A percentile compares a stretch with the other conserved stretches of the same genome.
Conservation (phyloP, 2,113 vertebrate genomes). For the Climacteris rufus region DNA sequence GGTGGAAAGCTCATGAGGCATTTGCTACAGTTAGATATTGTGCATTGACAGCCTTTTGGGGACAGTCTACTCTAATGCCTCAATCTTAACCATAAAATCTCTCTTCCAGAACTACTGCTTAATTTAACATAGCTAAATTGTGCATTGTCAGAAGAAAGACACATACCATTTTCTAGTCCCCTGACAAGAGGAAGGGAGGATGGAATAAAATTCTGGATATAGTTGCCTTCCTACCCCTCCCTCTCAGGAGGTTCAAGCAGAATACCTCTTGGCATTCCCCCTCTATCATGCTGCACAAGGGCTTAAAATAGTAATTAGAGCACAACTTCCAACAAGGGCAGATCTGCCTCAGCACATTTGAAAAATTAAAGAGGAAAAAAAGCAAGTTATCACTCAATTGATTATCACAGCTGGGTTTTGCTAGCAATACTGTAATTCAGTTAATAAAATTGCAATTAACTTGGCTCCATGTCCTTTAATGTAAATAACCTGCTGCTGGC, state of each 20-base stretch:
- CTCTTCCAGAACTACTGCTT: background rate
- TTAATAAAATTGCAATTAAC: slow-evolving; percentile 22
- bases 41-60: background rate
- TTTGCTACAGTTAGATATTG: background rate
- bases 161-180: background rate
- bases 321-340: background rate
- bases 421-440: slow-evolving; percentile 8
- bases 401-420: background rate
- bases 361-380: background rate
- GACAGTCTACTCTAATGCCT: background rate
- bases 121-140: background rate
- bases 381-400: background rate
- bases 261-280: background rate
- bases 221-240: background rate
- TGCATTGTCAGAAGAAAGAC: background rate
- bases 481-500: slow-evolving; percentile 27
- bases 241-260: background rate
- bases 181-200: background rate
- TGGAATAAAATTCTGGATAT: background rate
- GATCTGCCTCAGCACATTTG: background rate
- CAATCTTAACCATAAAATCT: background rate
- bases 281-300: background rate
- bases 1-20: background rate
- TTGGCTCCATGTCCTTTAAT: background rate
- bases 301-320: background rate